These are phyloP conservation scores for Sebastes goodei DNA, from an alignment of 2,797 vertebrate species.

Conservation along the genomic window DNA sequence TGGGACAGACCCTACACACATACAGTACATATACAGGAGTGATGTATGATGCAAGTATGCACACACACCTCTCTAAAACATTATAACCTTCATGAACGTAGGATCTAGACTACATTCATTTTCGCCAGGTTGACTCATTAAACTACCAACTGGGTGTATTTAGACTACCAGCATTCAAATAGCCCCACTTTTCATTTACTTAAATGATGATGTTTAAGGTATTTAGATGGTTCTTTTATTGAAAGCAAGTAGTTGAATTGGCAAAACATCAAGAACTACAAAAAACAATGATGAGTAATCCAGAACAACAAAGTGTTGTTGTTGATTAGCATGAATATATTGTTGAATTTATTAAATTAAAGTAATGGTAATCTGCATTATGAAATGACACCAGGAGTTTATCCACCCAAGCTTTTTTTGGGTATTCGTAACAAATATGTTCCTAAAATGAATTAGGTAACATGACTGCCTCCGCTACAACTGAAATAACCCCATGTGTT, in stretches of 20 bases:
- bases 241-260: no score
- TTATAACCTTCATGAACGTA: background rate
- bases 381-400: background rate
- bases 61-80: background rate
- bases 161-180: no score
- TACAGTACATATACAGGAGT: background rate
- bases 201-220: no score
- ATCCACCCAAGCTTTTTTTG: background rate
- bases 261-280: no score
- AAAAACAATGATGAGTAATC: no score
- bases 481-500: background rate
- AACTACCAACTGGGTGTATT: background rate
- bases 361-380: background rate
- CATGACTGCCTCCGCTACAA: background rate
- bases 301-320: background rate
- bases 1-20: slow-evolving; percentile 35
- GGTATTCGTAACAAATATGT: background rate
- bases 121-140: background rate
- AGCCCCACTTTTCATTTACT: no score
- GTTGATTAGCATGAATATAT: background rate
- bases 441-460: background rate
- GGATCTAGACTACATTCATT: background rate
- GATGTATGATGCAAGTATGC: background rate
- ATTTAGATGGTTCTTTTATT: no score
- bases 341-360: background rate